Evolutionary conservation across 92 coral and sea anemone species (phyloP).

Genomic region (Micromussa lordhowensis): DNA sequence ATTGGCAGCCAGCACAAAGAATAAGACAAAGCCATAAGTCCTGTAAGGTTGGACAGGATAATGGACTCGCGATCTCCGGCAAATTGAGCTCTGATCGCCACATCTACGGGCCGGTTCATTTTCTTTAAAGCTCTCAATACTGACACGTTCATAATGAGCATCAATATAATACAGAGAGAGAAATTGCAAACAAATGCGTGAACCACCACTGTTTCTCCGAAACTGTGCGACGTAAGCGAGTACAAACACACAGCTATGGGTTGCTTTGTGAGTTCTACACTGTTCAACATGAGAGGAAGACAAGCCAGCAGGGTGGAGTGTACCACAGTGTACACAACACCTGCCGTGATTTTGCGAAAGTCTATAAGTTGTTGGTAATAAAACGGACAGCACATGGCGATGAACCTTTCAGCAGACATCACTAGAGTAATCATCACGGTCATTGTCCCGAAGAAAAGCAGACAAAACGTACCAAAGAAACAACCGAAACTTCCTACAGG

Average conservation of each 20-base stretch:
- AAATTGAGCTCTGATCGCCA: conserved; percentile 1
- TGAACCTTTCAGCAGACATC: conserved; percentile 50
- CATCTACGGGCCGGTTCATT: conserved; percentile 22
- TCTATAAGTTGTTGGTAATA: conserved; percentile 29
- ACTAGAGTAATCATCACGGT: conserved; percentile 33
- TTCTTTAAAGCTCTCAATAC: conserved; percentile 30
- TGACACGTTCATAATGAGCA: conserved; percentile 27
- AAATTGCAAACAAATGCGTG: conserved; percentile 45
- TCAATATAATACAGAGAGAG: conserved; percentile 16
- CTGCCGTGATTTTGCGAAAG: conserved; percentile 12
- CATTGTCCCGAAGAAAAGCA: conserved; percentile 49
- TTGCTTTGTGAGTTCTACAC: conserved; percentile 33
- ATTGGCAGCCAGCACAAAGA: conserved; percentile 39
- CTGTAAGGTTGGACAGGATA: conserved; percentile 37
- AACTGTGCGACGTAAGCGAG: conserved; percentile 29
- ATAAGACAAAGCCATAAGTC: conserved; percentile 29
- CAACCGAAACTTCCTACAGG: conserved; percentile 47
- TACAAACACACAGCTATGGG: conserved; percentile 49
- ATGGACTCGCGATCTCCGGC: conserved; percentile 38
- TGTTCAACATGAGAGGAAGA: conserved; percentile 32
- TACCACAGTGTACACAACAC: conserved; percentile 7
- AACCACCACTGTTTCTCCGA: conserved; percentile 35
- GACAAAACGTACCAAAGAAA: conserved; percentile 21
- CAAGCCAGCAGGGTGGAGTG: conserved; percentile 22
- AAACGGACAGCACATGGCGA: conserved; percentile 47